Base-by-base conservation (phyloP, 2,888 invertebrate species). In the Nipponacmea schrenckii region DNA sequence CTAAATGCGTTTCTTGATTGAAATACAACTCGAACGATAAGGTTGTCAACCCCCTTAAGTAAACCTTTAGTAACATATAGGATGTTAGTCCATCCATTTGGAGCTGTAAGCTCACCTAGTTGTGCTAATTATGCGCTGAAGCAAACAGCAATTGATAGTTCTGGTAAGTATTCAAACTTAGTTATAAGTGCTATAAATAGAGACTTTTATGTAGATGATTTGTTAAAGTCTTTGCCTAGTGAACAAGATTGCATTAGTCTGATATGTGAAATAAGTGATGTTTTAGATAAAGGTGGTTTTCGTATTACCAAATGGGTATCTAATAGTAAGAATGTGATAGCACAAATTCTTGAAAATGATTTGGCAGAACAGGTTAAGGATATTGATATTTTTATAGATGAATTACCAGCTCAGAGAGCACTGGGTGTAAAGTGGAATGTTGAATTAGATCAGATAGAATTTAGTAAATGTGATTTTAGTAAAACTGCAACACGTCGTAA, bases 171-270 rank as follows among this genome's bases (percentile, higher is more conserved):
- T 46, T 15, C 27, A 2, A 39, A 44, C 12, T 72, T 74, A 48
- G 48, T 48, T 48, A 48, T 48, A 15, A 5, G 17, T 48, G 48
- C 48, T 15, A 48, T 48, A 15, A 48, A 48, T 48, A 48, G 17
- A 15, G 74, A 76, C 50, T 74, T 76, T 50, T 76, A 76, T 39
- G 72, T 72, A 0, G 74, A 72, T 62, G 74, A 76, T 62, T 74
- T 70, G 31, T 44, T 76, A 56, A 74, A 68, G 44, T 76, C 74
- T 20, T 68, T 74, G 1, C 15, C 68, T 48, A 65, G 67, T 3
- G 68, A 70, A 45, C n/a, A 31, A 2, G 24, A 64, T 24, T 69
- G 67, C 2, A 39, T 70, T 48, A 48, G n/a, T n/a, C 24, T 71
- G 14, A 73, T 63, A 8, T 27, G 50, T 24, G 67, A 77, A 39